Evolutionary conservation across 2,888 invertebrate genomes (phyloP).

Genomic region (Theretra japonica): DNA sequence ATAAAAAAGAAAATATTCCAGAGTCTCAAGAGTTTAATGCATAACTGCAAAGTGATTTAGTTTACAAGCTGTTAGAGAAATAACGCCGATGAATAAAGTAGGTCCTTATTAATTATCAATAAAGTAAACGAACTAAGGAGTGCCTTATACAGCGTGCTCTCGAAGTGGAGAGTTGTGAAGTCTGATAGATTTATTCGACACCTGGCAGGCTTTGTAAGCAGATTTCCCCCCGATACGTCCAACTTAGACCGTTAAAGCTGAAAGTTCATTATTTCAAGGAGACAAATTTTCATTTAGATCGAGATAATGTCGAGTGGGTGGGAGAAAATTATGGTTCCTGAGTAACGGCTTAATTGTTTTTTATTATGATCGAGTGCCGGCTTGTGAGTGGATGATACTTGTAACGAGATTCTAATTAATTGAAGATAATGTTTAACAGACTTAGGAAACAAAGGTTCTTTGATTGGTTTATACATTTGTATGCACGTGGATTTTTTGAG

Average conservation of each 20-base stretch:
- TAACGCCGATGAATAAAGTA: neutral
- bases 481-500: too few relatives aligned
- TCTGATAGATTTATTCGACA: constrained; percentile 48
- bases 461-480: neutral
- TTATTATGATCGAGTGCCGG: constrained; percentile 8
- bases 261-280: constrained; percentile 51
- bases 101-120: neutral
- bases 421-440: neutral
- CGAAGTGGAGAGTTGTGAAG: constrained; percentile 33
- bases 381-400: neutral
- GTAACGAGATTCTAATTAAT: neutral
- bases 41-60: neutral
- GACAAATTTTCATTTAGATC: constrained; percentile 57
- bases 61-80: neutral
- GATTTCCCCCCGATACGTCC: constrained; percentile 38
- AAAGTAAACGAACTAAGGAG: constrained; percentile 18
- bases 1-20: neutral
- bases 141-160: constrained; percentile 18
- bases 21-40: too few relatives aligned
- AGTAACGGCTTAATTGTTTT: constrained; percentile 19
- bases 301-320: constrained; percentile 41
- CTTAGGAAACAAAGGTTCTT: neutral
- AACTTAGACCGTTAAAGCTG: constrained; percentile 40
- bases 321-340: constrained; percentile 27
- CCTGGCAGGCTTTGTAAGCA: constrained; percentile 49